Conservation (phyloP, 23 tunicate species). For the Trididemnum clinides region DNA sequence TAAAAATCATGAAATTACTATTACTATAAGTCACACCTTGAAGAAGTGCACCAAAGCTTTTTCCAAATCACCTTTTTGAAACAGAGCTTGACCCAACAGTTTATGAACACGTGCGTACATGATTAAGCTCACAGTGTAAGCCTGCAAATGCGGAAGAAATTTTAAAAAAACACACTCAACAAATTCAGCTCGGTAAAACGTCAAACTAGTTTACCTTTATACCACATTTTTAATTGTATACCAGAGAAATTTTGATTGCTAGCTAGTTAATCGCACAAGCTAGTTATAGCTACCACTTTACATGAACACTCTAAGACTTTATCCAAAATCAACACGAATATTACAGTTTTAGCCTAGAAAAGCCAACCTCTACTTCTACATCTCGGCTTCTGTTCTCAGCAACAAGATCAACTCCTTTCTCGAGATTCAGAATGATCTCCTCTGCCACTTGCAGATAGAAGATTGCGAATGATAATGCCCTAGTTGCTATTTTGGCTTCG, state of each 20-base stretch:
- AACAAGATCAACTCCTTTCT: conserved; percentile 72
- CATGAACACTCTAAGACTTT: too few species aligned
- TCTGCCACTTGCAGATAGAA: conserved; percentile 54
- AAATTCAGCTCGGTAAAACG: too few species aligned
- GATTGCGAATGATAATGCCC: conserved; percentile 28
- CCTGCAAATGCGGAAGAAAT: conserved; percentile 23
- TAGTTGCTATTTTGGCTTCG: conserved; percentile 64
- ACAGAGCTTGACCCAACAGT: conserved; percentile 63
- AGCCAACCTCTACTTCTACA: too few species aligned
- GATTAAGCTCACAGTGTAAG: conserved; percentile 42
- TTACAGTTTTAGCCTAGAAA: too few species aligned
- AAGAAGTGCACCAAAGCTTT: conserved; percentile 53
- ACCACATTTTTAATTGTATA: too few species aligned
- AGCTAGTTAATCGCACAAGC: too few species aligned
- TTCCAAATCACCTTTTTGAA: conserved; percentile 57
- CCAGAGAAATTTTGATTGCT: too few species aligned
- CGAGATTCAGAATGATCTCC: conserved; percentile 65
- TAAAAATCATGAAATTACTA: too few species aligned
- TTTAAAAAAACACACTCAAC: too few species aligned
- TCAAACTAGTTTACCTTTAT: too few species aligned
- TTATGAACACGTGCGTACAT: conserved; percentile 64
- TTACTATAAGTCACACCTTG: conserved; percentile 44
- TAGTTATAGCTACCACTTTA: too few species aligned
- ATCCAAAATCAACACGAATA: too few species aligned
- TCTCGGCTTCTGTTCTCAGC: conserved; percentile 57